phyloP scores from a whole-genome alignment of 2,113 vertebrate genomes.

The Albula goreensis region DNA sequence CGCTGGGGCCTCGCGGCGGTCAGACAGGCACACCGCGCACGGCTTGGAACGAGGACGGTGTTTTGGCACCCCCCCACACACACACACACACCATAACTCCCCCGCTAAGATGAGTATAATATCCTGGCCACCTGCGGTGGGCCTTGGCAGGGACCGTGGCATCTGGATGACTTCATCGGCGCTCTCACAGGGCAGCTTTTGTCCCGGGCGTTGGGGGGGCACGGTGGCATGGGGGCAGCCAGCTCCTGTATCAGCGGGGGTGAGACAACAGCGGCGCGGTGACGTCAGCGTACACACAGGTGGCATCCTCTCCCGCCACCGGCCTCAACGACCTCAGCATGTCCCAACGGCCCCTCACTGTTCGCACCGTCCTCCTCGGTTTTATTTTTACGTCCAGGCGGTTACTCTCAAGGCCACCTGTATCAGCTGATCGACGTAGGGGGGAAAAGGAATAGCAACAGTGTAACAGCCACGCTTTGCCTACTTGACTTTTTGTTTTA shows the following conservation, averaged over 20 bases:
- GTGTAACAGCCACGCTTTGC: neutral
- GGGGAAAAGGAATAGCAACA: neutral
- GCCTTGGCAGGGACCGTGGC: neutral
- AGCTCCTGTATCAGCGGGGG: neutral
- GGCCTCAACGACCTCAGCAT: neutral
- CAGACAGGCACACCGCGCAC: neutral
- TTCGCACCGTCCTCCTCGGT: neutral
- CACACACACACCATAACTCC: neutral
- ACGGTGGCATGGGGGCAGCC: neutral
- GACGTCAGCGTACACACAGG: neutral
- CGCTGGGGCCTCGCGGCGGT: neutral
- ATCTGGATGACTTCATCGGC: neutral
- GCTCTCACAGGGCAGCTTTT: slow-evolving; percentile 9
- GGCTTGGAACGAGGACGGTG: slow-evolving; percentile 2
- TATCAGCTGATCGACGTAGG: neutral
- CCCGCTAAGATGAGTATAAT: neutral
- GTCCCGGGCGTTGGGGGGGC: neutral
- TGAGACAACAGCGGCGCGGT: neutral
- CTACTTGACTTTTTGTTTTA: neutral
- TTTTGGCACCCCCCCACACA: neutral
- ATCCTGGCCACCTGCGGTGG: slow-evolving; percentile 20
- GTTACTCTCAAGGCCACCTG: slow-evolving; percentile 17
- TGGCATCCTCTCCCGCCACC: neutral
- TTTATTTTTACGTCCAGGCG: neutral
- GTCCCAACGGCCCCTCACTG: neutral